phyloP scores from a whole-genome alignment of 92 coral and sea anemone genomes.

The Actinostola sp. region DNA sequence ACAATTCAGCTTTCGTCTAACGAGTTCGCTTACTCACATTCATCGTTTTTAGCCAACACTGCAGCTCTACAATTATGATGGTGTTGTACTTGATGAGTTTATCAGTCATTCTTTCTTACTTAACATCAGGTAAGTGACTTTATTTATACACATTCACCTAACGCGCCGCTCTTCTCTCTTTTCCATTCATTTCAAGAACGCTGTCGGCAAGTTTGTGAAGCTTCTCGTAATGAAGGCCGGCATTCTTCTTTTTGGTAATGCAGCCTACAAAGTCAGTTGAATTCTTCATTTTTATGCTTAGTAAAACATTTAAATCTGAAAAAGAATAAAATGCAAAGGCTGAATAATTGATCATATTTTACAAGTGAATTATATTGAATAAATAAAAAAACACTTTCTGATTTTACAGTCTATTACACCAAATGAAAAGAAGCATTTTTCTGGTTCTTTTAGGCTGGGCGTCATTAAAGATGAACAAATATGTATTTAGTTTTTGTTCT shows the following conservation, averaged over 20 bases:
- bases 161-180: no score
- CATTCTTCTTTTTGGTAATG: no score
- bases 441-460: background rate
- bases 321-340: background rate
- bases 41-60: background rate
- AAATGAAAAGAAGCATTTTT: slow-evolving; percentile 10
- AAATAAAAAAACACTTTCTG: background rate
- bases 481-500: slow-evolving; percentile 16
- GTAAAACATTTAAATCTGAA: background rate
- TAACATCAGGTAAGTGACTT: background rate
- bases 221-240: no score
- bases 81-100: background rate
- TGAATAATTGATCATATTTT: slow-evolving; percentile 12
- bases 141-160: no score
- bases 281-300: no score
- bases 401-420: background rate
- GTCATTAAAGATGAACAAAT: slow-evolving; percentile 20
- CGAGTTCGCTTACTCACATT: slow-evolving; percentile 6
- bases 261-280: no score
- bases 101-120: background rate
- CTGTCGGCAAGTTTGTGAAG: no score
- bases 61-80: background rate
- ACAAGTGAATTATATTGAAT: background rate
- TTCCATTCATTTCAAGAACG: no score
- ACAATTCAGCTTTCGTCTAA: background rate